phyloP scores from a whole-genome alignment of 2,113 vertebrate genomes.

The Rhabdomys dilectus region DNA sequence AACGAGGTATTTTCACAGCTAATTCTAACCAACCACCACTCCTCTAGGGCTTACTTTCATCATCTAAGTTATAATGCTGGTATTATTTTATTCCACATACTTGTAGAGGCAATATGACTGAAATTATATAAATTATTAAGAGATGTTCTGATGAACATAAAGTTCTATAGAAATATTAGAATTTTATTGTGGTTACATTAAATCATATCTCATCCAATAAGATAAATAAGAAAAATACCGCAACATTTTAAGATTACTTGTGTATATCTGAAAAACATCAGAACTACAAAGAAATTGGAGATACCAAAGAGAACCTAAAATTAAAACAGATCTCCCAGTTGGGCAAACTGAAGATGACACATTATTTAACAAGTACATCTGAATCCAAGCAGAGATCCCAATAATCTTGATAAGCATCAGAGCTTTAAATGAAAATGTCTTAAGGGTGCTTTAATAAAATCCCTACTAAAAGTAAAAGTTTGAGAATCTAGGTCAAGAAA shows the following conservation, averaged over 20 bases:
- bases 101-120: neutral
- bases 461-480: neutral
- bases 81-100: neutral
- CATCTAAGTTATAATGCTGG: neutral
- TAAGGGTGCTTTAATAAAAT: neutral
- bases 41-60: neutral
- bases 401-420: neutral
- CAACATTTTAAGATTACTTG: neutral
- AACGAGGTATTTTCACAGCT: neutral
- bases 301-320: conserved; percentile 21
- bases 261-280: neutral
- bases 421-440: conserved; percentile 3
- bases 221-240: neutral
- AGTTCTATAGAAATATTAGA: neutral
- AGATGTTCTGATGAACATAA: neutral
- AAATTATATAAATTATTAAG: neutral
- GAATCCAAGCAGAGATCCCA: conserved; percentile 23
- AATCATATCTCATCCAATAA: conserved; percentile 6
- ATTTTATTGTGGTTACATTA: neutral
- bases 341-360: neutral
- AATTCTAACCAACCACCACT: conserved; percentile 3
- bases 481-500: neutral
- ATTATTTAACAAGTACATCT: neutral
- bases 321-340: conserved; percentile 20
- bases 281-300: conserved; percentile 36